Evolutionary conservation across 2,797 vertebrate species (phyloP).

Genomic region (Syngnathus acus): DNA sequence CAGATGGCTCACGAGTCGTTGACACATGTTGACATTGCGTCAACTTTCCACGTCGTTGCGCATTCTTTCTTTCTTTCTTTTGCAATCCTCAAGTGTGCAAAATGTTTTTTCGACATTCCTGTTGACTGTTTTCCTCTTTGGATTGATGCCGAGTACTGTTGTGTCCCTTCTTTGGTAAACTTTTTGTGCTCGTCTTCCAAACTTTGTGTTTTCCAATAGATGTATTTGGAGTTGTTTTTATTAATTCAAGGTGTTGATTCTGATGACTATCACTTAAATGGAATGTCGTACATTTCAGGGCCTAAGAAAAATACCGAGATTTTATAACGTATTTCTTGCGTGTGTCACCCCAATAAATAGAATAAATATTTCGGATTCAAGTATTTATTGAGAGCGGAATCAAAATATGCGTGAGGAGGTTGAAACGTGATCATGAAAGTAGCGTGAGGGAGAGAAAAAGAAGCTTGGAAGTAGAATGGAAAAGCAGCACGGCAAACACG

Average conservation of each 20-base stretch:
- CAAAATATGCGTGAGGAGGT: background rate
- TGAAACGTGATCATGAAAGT: background rate
- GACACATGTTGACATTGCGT: background rate
- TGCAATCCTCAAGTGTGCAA: background rate
- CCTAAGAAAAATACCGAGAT: no score
- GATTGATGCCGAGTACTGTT: background rate
- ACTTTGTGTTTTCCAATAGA: background rate
- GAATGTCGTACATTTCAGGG: background rate
- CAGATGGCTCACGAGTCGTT: background rate
- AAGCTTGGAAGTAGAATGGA: conserved; percentile 11
- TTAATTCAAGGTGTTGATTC: background rate
- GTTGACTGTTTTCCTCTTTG: background rate
- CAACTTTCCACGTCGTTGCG: background rate
- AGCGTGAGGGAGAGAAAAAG: conserved; percentile 7
- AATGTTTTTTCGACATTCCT: background rate
- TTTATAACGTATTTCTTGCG: background rate
- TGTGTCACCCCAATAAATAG: background rate
- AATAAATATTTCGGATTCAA: background rate
- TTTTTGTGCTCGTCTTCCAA: background rate
- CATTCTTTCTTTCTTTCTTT: background rate
- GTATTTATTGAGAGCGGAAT: background rate
- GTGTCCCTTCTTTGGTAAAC: no score
- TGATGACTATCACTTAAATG: background rate
- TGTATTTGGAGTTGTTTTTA: background rate
- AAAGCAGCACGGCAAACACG: conserved; percentile 64